phyloP scores from a whole-genome alignment of 2,113 vertebrate genomes.

The Stigmatopora nigra region DNA sequence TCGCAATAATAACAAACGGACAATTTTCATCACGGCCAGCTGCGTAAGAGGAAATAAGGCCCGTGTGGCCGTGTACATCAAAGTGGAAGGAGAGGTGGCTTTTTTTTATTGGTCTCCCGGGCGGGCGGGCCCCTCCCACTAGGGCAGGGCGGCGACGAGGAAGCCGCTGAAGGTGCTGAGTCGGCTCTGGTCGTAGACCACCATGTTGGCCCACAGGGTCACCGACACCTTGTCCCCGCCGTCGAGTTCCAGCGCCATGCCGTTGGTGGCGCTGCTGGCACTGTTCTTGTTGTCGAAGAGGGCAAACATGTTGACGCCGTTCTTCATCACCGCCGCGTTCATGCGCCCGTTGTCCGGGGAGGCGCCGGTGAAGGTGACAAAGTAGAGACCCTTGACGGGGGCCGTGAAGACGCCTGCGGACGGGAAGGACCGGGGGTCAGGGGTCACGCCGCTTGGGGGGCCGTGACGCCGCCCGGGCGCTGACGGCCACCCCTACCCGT shows the following conservation, averaged over 20 bases:
- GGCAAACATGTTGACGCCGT: constrained; percentile 7
- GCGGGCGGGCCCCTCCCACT: background rate
- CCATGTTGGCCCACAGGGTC: background rate
- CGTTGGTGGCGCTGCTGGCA: constrained; percentile 17
- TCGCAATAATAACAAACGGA: too few species aligned
- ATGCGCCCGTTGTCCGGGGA: background rate
- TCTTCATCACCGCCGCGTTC: constrained; percentile 23
- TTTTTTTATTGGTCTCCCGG: background rate
- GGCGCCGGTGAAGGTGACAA: constrained; percentile 15
- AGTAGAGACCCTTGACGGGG: constrained; percentile 17
- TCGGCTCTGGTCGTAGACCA: constrained; percentile 18
- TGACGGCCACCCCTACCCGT: too few species aligned
- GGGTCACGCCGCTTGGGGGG: too few species aligned
- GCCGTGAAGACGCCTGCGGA: background rate
- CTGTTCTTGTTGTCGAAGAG: constrained; percentile 1
- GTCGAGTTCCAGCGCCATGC: constrained; percentile 24
- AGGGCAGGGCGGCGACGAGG: background rate
- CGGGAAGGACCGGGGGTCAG: background rate
- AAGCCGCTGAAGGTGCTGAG: constrained; percentile 1
- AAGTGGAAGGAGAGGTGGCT: too few species aligned
- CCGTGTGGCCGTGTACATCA: too few species aligned
- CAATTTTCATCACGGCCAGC: too few species aligned
- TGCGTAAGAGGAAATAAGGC: too few species aligned
- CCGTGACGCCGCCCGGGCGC: too few species aligned
- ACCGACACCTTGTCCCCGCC: constrained; percentile 8